Evolutionary conservation across 2,888 invertebrate genomes (phyloP), one percentile per base, ranked within the genome.

Genomic region (Dryocosmus kuriphilus): DNA sequence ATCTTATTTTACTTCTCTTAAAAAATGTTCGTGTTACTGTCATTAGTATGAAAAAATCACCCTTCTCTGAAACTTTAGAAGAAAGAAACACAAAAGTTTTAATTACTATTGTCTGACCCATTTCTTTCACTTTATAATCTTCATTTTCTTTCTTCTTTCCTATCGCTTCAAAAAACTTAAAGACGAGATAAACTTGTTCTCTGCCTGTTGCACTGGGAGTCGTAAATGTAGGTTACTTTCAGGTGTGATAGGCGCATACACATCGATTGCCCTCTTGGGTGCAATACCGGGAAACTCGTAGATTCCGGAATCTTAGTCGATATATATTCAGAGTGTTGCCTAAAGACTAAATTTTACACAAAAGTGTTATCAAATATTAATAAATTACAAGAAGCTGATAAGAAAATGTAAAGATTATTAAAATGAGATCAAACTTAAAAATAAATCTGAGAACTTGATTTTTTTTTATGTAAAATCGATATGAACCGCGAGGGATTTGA

Each of bases 141-240:
- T 71, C 11, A 0, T 71, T 71, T n/a, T 27, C 27, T n/a, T 32
- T 62, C 9, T 19, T 62, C n/a, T 32, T 32, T 30, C 8, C 32
- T 9, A n/a, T 32, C 62, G n/a, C n/a, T 62, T n/a, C 2, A 22
- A 51, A 30, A 51, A 51, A 32, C 19, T 51, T 71, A 27, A 71
- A 71, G 27, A 11, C 51, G 51, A 71, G 46, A 27, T 51, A 46
- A 71, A 71, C 30, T 71, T 65, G 24, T 8, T 27, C 27, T 5
- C 27, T 24, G 71, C 71, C 71, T 71, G 51, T 71, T 71, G 71
- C 71, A 30, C 16, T 71, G 71, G 71, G n/a, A 71, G n/a, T 71
- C 71, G 71, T 71, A 51, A 71, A 71, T n/a, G 51, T 67, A 41
- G 24, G 67, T 67, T 67, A 51, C 27, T 11, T 57, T 57, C 19